Conservation (phyloP, 2,113 vertebrate species). For the Lethenteron camtschaticum region DNA sequence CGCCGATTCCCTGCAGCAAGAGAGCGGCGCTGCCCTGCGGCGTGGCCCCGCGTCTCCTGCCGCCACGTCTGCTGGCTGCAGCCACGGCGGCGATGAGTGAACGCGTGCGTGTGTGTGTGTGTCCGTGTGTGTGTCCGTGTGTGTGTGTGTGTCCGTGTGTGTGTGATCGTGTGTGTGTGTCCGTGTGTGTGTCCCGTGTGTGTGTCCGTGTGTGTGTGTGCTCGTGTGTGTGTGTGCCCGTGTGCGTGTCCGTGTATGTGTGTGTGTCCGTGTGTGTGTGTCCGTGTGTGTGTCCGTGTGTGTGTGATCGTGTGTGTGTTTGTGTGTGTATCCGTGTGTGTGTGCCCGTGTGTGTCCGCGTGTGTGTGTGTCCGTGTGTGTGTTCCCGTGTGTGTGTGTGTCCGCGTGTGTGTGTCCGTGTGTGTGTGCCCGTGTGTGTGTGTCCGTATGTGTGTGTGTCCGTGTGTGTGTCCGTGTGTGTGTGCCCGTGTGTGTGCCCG, state of each 20-base stretch:
- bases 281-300: not conserved
- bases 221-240: not conserved
- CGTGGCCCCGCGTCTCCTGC: no score
- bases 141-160: not conserved
- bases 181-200: not conserved
- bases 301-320: not conserved
- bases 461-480: not conserved
- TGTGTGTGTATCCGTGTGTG: not conserved
- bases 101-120: not conserved
- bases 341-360: not conserved
- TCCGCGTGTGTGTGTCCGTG: not conserved
- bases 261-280: not conserved
- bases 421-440: not conserved
- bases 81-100: not conserved
- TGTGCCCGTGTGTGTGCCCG: not conserved
- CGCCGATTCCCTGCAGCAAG: no score
- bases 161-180: not conserved
- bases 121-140: not conserved
- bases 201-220: not conserved
- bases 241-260: not conserved
- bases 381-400: not conserved
- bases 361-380: not conserved
- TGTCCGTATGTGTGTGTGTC: not conserved
- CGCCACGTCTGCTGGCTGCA: no score
- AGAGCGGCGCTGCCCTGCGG: no score